A percentile compares a stretch with the other conserved stretches of the same genome.
Evolutionary conservation across 1,140 invertebrate genomes (phyloP).

Genomic region (Schmidtea mediterranea): DNA sequence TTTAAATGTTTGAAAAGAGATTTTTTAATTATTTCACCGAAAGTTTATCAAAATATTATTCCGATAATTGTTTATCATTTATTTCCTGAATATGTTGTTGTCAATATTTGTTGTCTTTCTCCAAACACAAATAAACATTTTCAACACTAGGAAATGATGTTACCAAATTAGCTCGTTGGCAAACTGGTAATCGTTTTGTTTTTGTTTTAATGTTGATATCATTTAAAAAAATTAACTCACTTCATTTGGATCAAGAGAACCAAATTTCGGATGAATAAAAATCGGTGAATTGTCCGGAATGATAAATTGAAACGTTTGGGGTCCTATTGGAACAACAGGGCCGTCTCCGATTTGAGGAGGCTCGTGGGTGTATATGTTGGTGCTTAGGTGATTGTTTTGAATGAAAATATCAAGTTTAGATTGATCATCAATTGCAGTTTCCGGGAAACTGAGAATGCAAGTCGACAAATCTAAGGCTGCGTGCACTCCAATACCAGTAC

Average conservation of each 20-base stretch:
- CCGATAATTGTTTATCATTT: too few species aligned
- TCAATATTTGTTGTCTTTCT: too few species aligned
- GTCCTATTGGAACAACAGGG: slow-evolving; percentile 21
- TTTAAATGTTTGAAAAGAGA: too few species aligned
- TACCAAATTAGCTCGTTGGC: too few species aligned
- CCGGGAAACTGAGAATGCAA: slow-evolving; percentile 21
- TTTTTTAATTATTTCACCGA: too few species aligned
- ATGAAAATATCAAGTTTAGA: slow-evolving; percentile 17
- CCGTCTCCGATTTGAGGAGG: slow-evolving; percentile 22
- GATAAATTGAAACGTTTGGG: slow-evolving; percentile 26
- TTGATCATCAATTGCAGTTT: slow-evolving; percentile 20
- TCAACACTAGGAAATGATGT: too few species aligned
- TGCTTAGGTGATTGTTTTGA: slow-evolving; percentile 20
- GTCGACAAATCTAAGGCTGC: slow-evolving; percentile 23
- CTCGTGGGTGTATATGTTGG: slow-evolving; percentile 22
- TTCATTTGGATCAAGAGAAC: slow-evolving; percentile 22
- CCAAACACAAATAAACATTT: too few species aligned
- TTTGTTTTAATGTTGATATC: too few species aligned
- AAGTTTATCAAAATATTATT: too few species aligned
- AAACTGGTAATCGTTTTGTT: too few species aligned
- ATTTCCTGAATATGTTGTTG: too few species aligned
- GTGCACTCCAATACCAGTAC: slow-evolving; percentile 22
- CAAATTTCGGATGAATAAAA: slow-evolving; percentile 22
- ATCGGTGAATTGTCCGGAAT: slow-evolving; percentile 19
- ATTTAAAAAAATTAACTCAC: slow-evolving; percentile 11